Base-by-base conservation (phyloP, 2,888 invertebrate species). In the Drosophila colorata region DNA sequence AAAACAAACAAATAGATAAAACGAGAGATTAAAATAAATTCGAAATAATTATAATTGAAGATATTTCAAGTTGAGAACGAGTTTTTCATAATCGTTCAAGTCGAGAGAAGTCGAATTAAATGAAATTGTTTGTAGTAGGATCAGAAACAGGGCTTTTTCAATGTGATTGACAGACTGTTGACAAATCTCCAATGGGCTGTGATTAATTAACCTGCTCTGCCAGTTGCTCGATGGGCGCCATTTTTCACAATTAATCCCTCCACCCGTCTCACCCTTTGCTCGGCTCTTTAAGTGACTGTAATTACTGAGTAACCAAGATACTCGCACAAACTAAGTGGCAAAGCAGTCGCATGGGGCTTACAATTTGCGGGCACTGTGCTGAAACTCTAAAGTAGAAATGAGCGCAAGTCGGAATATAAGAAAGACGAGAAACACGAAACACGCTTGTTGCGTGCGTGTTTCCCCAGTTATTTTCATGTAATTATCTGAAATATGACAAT, bases 161-260 rank as follows among this genome's bases (percentile, higher is more conserved):
- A 41, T 0, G 40, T 41, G 46, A 47, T 41, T 47, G 55, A 48
- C 64, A 60, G 55, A 40, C 16, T 59, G 44, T 64, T 51, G 69
- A 69, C 48, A 63, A 59, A 53, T 40, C 35, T 48, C 16, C 11
- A 13, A 23, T 40, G 41, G 13, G 5, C 49, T 49, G 23, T 40
- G 48, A 43, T 61, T 49, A 60, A 71, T 66, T 41, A 40, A 57
- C 37, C 33, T 38, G 14, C 1, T 9, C 7, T 38, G 38, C 8
- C 38, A 37, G 2, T 14, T 23, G 9, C 13, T 20, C 5, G n/a
- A 20, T 7, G 1, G 4, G n/a, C 2, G 7, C 6, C n/a, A 18
- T 46, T 52, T 20, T 35, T 18, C 20, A 31, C 37, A 41, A 35
- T 51, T 31, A 31, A 33, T 49, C 35, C n/a, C 3, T 33, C 9